phyloP scores from a whole-genome alignment of 1,140 invertebrate genomes.

The Laodelphax striatellus region DNA sequence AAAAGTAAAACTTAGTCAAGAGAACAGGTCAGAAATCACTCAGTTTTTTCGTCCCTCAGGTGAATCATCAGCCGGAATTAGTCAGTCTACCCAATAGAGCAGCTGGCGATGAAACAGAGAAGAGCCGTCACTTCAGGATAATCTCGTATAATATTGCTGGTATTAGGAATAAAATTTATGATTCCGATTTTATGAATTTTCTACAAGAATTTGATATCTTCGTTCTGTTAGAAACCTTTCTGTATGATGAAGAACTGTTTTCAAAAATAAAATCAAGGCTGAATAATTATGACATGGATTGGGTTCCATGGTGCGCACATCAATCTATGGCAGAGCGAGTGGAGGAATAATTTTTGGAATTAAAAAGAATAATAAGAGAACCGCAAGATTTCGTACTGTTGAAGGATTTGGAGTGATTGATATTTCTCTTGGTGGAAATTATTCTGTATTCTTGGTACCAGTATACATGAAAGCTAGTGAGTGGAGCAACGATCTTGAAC shows the following conservation, averaged over 20 bases:
- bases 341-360: background rate
- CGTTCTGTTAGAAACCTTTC: background rate
- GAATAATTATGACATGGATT: background rate
- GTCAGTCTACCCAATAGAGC: too few species aligned
- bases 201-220: background rate
- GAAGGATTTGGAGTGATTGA: background rate
- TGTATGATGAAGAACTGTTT: background rate
- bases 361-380: background rate
- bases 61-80: too few species aligned
- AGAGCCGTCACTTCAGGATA: background rate
- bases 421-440: background rate
- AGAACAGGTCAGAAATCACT: too few species aligned
- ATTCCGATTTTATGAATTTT: background rate
- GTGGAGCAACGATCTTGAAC: background rate
- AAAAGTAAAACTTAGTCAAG: too few species aligned
- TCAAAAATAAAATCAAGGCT: background rate
- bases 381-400: background rate
- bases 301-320: background rate
- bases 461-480: background rate
- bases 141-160: background rate
- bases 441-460: background rate
- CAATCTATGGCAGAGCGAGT: background rate
- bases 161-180: background rate
- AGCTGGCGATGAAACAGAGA: too few species aligned
- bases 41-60: too few species aligned